Percentiles rank a stretch among this genome's conserved stretches.
phyloP scores from a whole-genome alignment of 2,797 vertebrate species.

The Lycodopsis pacificus region DNA sequence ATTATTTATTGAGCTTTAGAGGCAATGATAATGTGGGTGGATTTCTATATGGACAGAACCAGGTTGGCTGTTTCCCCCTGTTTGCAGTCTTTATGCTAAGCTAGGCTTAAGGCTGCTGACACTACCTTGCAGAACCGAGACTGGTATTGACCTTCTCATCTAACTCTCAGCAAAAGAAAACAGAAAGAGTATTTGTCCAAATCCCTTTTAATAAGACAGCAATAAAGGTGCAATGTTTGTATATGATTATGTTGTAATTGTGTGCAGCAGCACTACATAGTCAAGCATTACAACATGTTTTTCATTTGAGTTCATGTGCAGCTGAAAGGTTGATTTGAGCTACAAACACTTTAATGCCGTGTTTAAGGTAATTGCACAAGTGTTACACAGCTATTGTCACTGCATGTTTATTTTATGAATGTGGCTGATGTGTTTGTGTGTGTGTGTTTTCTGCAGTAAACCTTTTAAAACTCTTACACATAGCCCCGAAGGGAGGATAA shows the following conservation, averaged over 20 bases:
- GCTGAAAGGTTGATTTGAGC: background rate
- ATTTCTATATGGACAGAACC: background rate
- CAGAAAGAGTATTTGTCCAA: background rate
- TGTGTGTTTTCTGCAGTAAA: conserved; percentile 54
- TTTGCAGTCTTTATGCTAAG: conserved; percentile 13
- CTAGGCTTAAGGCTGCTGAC: background rate
- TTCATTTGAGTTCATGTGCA: conserved; percentile 5
- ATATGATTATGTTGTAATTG: background rate
- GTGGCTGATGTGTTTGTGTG: conserved; percentile 40
- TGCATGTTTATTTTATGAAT: conserved; percentile 44
- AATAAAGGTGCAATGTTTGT: background rate
- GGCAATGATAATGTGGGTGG: background rate
- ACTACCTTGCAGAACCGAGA: background rate
- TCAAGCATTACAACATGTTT: background rate
- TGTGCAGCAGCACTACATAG: background rate
- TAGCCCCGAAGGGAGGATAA: conserved; percentile 68
- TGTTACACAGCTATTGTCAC: conserved; percentile 35
- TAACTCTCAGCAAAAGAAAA: background rate
- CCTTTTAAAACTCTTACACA: conserved; percentile 70
- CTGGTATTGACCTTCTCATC: background rate
- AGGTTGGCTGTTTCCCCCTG: background rate
- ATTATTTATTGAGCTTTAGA: background rate
- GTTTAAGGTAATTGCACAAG: conserved; percentile 26
- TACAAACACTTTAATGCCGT: conserved; percentile 17
- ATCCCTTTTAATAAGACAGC: background rate